Evolutionary conservation across 2,888 invertebrate genomes (phyloP).

Genomic region (Odontocerum albicorne): DNA sequence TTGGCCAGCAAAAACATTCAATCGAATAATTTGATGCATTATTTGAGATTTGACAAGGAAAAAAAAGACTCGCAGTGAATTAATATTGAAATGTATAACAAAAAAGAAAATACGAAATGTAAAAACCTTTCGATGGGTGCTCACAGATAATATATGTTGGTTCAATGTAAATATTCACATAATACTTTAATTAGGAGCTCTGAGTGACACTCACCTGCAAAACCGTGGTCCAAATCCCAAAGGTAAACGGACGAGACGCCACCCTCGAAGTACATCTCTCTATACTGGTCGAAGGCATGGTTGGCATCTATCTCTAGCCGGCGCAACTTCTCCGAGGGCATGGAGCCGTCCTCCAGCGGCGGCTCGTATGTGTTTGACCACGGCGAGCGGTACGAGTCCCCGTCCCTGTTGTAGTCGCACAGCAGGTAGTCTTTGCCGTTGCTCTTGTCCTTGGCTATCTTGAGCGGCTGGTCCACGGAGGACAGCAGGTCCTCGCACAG

Average conservation of each 20-base stretch:
- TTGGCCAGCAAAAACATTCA: too few relatives aligned
- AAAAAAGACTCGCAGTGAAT: too few relatives aligned
- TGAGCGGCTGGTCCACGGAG: constrained; percentile 97
- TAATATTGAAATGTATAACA: too few relatives aligned
- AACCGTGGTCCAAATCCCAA: constrained; percentile 99
- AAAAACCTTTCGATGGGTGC: too few relatives aligned
- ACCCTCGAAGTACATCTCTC: constrained; percentile 99
- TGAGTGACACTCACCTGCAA: constrained; percentile 67
- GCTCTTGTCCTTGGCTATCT: constrained; percentile 93
- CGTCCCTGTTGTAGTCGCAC: constrained; percentile 99
- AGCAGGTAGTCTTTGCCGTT: constrained; percentile 96
- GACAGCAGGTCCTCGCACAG: constrained; percentile 96
- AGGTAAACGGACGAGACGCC: constrained; percentile 99
- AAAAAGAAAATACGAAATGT: too few relatives aligned
- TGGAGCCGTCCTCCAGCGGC: constrained; percentile 95
- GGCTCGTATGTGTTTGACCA: constrained; percentile 99
- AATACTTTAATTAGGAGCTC: background rate
- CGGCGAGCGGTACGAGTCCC: constrained; percentile 97
- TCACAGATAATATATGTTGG: too few relatives aligned
- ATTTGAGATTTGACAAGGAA: too few relatives aligned
- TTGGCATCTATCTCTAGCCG: constrained; percentile 98
- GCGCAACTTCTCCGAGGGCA: constrained; percentile 95
- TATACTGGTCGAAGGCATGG: constrained; percentile 97
- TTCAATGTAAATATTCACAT: too few relatives aligned
- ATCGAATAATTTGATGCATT: too few relatives aligned